Base-by-base conservation (phyloP, 2,113 vertebrate genomes). In the Gymnobelideus leadbeateri region DNA sequence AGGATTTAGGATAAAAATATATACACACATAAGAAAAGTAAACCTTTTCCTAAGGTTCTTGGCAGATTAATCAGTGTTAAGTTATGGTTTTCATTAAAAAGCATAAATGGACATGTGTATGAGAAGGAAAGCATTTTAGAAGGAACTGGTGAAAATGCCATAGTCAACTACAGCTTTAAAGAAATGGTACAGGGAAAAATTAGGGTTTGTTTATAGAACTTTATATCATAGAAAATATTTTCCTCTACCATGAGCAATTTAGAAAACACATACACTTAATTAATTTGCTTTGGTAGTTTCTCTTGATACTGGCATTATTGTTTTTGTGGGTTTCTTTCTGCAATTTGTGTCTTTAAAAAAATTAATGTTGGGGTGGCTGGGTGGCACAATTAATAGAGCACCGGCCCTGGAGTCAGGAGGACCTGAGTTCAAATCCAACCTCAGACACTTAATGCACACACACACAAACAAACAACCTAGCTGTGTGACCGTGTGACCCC, bases 151-250 rank as follows among this genome's bases (percentile, higher is more conserved):
- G 19, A 23, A 84, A 43, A 6, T 43, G n/a, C n/a, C 37, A 77
- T 77, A 57, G 8, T 94, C n/a, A 91, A 43, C 51, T 95, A 95
- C 51, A 16, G 1, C 90, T 93, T 47, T 55, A 93, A 37, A 89
- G 11, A 46, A 90, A 25, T 92, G 16, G 31, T 54, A 94, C 89
- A 93, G 1, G 1, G 19, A 25, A 92, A 54, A 77, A 89, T 8
- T 21, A 31, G 10, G 28, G 4, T 49, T 91, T 12, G 43, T 91
- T 94, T 90, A 51, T 92, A 14, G 53, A 94, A 0, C 23, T 94
- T 93, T 91, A 91, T 21, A 94, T 47, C 25, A 89, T 91, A 93
- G n/a, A 84, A 84, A 84, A 84, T 95, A 7, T 95, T 93, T 89
- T 93, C 7, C 89, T 94, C 94, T 94, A 24, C 93, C 91, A 94